Evolutionary conservation across 2,797 vertebrate species (phyloP), one percentile per base, ranked within the genome.

Genomic region (Platyrinchus mystaceus): DNA sequence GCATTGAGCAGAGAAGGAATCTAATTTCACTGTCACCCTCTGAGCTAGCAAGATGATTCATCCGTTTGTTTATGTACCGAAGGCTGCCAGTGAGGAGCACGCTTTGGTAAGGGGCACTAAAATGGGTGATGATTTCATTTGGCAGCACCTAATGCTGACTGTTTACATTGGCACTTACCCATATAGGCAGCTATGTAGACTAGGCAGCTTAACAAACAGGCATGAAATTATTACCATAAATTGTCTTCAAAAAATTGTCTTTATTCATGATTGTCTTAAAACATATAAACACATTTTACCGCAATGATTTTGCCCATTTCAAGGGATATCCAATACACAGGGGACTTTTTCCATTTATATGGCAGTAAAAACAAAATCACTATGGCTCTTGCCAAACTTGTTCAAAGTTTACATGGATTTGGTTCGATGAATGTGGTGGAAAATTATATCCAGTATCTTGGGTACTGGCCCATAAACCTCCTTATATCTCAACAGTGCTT

Each of bases 181-280:
- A 91, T 83, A 84, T 74, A 96, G 92, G 95, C 86, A 94, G 93
- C 85, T 80, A 55, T 34, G 43, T 81, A 85, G 82, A 89, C 39
- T 28, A 77, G 46, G 52, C 88, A 90, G 71, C 30, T 67, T 77
- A 88, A 90, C 74, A 91, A 96, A 97, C 22, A 32, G 68, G 81
- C 80, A 77, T 82, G 55, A 94, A 93, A 96, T 96, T 91, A 92
- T 87, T 77, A 87, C 81, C 36, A 86, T 69, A 85, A 96, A 95
- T 88, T 90, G 87, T 87, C 95, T 97, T 97, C 90, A 96, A 97
- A 96, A 83, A 92, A 90, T 91, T 94, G 69, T 92, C 89, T 89
- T 80, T 85, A 94, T 94, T 97, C 91, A 80, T 44, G 89, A 94
- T 92, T 92, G 53, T 93, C 91, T 95, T 89, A 91, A 96, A 96